phyloP scores from a whole-genome alignment of 2,888 invertebrate species.

The Cheilosia impressa region DNA sequence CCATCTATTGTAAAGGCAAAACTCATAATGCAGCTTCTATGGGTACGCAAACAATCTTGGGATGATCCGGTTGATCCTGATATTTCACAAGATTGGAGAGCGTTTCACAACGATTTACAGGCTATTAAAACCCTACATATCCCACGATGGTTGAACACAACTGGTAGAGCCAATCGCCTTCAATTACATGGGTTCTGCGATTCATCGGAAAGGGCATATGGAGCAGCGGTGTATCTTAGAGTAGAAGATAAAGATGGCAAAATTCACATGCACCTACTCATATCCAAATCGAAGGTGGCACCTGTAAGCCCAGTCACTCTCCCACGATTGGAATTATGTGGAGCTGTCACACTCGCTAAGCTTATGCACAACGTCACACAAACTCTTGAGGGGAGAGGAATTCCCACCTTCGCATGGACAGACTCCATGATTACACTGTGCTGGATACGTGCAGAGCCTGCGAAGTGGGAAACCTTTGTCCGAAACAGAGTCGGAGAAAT shows the following conservation, averaged over 20 bases:
- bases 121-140: slow-evolving; percentile 1
- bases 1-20: slow-evolving; percentile 37
- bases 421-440: slow-evolving; percentile 15
- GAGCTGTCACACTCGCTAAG: slow-evolving; percentile 5
- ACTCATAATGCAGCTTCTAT: background rate
- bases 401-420: slow-evolving; percentile 16
- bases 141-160: slow-evolving; percentile 1
- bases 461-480: slow-evolving; percentile 17
- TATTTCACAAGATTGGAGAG: background rate
- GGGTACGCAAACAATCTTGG: background rate
- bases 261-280: no score
- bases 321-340: background rate
- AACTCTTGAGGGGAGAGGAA: slow-evolving; percentile 11
- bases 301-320: no score
- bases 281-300: no score
- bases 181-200: slow-evolving; percentile 30
- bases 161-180: background rate
- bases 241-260: no score
- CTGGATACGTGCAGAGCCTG: slow-evolving; percentile 6
- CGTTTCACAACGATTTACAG: background rate
- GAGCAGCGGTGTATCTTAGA: no score
- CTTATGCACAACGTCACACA: background rate
- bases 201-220: slow-evolving; percentile 6
- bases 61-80: slow-evolving; percentile 21
- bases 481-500: slow-evolving; percentile 17